Evolutionary conservation across 1,140 invertebrate species (phyloP).

Genomic region (Chrysomallon squamiferum): DNA sequence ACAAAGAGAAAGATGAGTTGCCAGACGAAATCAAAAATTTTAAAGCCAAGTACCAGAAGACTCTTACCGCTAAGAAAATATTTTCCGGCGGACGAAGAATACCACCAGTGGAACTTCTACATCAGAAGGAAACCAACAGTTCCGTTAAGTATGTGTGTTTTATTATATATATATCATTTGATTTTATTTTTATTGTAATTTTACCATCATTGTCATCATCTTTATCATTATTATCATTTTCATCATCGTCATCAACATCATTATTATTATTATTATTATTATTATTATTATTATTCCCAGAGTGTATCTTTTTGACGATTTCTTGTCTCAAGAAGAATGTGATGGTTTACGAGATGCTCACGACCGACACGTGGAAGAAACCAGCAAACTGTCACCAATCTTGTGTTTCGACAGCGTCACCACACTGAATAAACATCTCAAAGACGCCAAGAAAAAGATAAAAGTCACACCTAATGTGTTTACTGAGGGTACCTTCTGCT

Average conservation of each 20-base stretch:
- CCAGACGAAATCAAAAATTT: conserved; percentile 46
- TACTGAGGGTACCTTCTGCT: conserved; percentile 46
- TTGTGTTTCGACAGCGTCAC: conserved; percentile 58
- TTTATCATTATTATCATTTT: no score
- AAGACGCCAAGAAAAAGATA: conserved; percentile 36
- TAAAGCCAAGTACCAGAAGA: conserved; percentile 40
- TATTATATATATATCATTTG: no score
- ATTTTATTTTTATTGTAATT: no score
- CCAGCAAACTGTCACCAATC: conserved; percentile 40
- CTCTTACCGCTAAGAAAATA: conserved; percentile 52
- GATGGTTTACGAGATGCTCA: conserved; percentile 56
- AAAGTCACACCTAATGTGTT: conserved; percentile 54
- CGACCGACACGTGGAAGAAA: conserved; percentile 50
- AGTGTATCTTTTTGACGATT: conserved; percentile 58
- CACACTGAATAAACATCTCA: conserved; percentile 53
- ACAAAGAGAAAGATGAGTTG: conserved; percentile 16
- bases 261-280: no score
- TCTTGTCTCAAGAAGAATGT: conserved; percentile 57
- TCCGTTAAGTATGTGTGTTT: conserved; percentile 46
- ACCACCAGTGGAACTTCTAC: conserved; percentile 49
- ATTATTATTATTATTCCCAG: conserved; percentile 37
- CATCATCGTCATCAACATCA: no score
- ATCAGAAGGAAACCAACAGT: conserved; percentile 56
- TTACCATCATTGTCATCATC: no score
- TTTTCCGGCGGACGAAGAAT: conserved; percentile 52